Base-by-base conservation (phyloP, 2,797 vertebrate species). In the Gephyroberyx darwinii region DNA sequence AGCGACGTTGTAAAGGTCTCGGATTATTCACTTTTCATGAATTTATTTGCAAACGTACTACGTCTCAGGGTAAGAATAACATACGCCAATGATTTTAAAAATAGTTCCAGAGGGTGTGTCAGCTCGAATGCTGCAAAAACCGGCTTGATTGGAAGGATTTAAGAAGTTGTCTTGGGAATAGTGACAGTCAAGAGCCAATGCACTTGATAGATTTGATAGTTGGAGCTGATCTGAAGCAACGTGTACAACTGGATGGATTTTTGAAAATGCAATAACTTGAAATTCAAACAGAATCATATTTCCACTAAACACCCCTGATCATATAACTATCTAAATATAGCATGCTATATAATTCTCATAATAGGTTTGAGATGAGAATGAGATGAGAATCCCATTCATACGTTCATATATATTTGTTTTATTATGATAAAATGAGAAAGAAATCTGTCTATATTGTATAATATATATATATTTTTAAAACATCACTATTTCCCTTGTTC, bases 11-110 rank as follows among this genome's bases (percentile, higher is more conserved):
- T 43, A 81, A 82, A 86, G 54, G 62, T 81, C 43, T 57, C 8
- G 68, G 78, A 78, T 77, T 2, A 54, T 83, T 78, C 56, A 19
- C 26, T 65, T 70, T 65, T 71, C 52, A 20, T 35, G 57, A 66
- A 26, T 75, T 79, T 74, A 55, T 77, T 70, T 75, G 45, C 62
- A 85, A 80, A 81, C 69, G 33, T 19, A 17, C 22, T 6, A 8
- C 17, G 35, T 65, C 37, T 66, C 33, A 2, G 51, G 37, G 65
- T 35, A 53, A 53, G 61, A 77, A 68, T 71, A 63, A 59, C 74
- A 14, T n/a, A 16, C 14, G 4, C 41, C 5, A 5, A 26, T 39
- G 37, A 58, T 61, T n/a, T 71, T 75, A 3, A 26, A 26, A 26
- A 26, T 4, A 26, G 26, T 57, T 66, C 65, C 50, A 77, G 54